phyloP scores from a whole-genome alignment of 2,797 vertebrate genomes.

The Phoxinus dragarum region DNA sequence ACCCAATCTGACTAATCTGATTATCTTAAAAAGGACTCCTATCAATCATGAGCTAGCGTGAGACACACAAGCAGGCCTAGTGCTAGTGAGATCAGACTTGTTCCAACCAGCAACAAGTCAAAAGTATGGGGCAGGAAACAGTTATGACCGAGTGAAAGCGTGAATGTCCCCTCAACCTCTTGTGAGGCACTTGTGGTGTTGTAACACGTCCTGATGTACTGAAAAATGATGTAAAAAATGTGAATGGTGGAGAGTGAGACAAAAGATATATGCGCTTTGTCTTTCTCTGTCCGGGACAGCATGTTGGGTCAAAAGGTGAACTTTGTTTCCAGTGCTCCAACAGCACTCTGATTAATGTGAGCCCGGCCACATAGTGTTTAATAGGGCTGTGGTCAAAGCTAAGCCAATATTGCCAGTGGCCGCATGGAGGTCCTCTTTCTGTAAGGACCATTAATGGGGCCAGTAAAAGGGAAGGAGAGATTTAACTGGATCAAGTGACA shows the following conservation, averaged over 20 bases:
- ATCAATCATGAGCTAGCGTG: constrained; percentile 64
- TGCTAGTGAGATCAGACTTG: neutral
- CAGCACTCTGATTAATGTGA: neutral
- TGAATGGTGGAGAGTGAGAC: neutral
- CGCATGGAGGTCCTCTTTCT: neutral
- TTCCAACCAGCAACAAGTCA: constrained; percentile 1
- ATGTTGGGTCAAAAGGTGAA: constrained; percentile 51
- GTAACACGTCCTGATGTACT: too few species aligned
- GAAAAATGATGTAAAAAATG: neutral
- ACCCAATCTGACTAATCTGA: constrained; percentile 80
- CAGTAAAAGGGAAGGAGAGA: neutral
- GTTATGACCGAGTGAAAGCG: neutral
- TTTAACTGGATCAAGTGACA: constrained; percentile 14
- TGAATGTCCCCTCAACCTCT: neutral
- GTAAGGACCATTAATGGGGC: neutral
- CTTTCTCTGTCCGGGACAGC: neutral
- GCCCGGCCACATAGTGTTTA: constrained; percentile 3
- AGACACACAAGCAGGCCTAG: constrained; percentile 51
- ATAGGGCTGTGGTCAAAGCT: neutral
- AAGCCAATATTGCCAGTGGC: neutral
- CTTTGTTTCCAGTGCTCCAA: constrained; percentile 32
- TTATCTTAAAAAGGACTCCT: constrained; percentile 73
- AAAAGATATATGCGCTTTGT: neutral
- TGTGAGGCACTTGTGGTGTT: neutral
- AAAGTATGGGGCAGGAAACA: neutral